phyloP scores from a whole-genome alignment of 2,113 vertebrate genomes.

The Porphyrio hochstetteri region DNA sequence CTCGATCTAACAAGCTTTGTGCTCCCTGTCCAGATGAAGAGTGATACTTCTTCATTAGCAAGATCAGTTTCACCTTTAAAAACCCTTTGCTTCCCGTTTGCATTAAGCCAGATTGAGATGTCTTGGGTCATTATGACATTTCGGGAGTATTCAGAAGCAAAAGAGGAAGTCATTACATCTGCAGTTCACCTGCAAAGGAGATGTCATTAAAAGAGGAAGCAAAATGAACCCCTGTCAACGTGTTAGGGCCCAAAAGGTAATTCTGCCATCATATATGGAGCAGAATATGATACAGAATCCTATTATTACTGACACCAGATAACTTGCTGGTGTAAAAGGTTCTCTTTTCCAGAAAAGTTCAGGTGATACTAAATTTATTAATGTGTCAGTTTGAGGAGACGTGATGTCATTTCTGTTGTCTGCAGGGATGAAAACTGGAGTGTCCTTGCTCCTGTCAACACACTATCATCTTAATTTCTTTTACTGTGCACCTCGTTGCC shows the following conservation, averaged over 20 bases:
- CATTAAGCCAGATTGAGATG: conserved; percentile 77
- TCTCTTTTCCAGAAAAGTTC: conserved; percentile 85
- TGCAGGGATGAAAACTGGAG: conserved; percentile 82
- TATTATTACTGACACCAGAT: conserved; percentile 89
- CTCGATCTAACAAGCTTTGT: conserved; percentile 70
- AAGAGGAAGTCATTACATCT: conserved; percentile 81
- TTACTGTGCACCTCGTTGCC: conserved; percentile 81
- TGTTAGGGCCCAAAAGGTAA: conserved; percentile 87
- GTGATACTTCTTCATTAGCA: conserved; percentile 79
- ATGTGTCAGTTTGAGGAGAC: conserved; percentile 84
- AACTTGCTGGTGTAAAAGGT: conserved; percentile 86
- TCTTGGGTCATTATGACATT: conserved; percentile 79
- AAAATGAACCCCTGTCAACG: conserved; percentile 93
- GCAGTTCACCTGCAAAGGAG: conserved; percentile 83
- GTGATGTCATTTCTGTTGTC: conserved; percentile 88
- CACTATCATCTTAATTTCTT: conserved; percentile 89
- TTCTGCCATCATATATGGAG: conserved; percentile 82
- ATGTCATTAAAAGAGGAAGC: conserved; percentile 85
- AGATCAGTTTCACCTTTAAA: conserved; percentile 80
- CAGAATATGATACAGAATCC: conserved; percentile 80
- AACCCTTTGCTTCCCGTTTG: conserved; percentile 73
- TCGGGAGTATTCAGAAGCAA: conserved; percentile 70
- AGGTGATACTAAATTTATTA: conserved; percentile 97
- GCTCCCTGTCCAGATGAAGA: conserved; percentile 70
- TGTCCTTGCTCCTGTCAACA: conserved; percentile 89